Conservation (phyloP, 2,113 vertebrate species). For the Siphamia tubifer region DNA sequence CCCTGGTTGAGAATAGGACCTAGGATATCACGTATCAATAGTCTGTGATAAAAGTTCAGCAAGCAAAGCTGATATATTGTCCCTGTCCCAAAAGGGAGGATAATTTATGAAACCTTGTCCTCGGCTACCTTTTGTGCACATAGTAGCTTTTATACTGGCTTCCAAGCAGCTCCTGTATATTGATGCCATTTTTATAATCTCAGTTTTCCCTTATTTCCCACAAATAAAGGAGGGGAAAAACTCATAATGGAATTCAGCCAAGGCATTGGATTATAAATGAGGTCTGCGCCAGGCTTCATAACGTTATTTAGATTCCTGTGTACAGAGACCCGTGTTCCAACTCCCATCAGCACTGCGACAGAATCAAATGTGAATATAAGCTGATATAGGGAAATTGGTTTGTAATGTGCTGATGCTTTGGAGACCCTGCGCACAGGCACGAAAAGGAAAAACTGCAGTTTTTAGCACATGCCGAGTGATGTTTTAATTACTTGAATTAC, state of each 20-base stretch:
- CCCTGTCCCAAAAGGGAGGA: constrained; percentile 48
- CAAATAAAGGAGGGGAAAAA: constrained; percentile 83
- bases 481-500: constrained; percentile 81
- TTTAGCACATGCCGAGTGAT: constrained; percentile 75
- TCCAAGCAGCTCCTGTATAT: constrained; percentile 62
- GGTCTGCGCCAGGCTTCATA: constrained; percentile 93
- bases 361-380: constrained; percentile 98
- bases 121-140: constrained; percentile 64
- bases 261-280: constrained; percentile 98
- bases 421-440: constrained; percentile 81
- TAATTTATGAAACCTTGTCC: constrained; percentile 71
- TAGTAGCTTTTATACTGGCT: constrained; percentile 48
- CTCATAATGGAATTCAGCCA: constrained; percentile 95
- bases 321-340: constrained; percentile 92
- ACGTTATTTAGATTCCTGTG: constrained; percentile 98
- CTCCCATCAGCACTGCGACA: constrained; percentile 94
- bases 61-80: constrained; percentile 62
- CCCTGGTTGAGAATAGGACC: constrained; percentile 43
- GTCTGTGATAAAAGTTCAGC: constrained; percentile 64
- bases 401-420: constrained; percentile 94
- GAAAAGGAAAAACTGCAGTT: constrained; percentile 68
- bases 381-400: constrained; percentile 98
- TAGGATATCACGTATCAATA: constrained; percentile 58
- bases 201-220: constrained; percentile 82
- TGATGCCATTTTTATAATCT: constrained; percentile 78